Evolutionary conservation across 2,888 invertebrate genomes (phyloP).

Genomic region (Cataglyphis rosenhaueri): DNA sequence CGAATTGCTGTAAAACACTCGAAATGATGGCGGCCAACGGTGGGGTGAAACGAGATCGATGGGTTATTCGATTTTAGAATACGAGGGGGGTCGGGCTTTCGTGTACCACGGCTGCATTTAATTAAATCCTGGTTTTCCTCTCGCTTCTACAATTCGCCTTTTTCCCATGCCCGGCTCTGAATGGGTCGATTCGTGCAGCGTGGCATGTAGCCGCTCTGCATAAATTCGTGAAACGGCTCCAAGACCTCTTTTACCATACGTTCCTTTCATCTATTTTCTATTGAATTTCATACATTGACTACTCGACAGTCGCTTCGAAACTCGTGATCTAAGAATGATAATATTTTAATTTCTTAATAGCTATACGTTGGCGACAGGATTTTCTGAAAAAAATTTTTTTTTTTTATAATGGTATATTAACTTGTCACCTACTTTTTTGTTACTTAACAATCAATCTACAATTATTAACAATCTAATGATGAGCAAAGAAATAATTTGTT

Average conservation of each 20-base stretch:
- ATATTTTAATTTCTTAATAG: background rate
- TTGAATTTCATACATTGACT: conserved; percentile 10
- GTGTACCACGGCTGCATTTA: conserved; percentile 66
- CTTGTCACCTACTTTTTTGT: background rate
- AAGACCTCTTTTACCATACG: conserved; percentile 16
- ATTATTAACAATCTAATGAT: background rate
- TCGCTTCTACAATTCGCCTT: conserved; percentile 48
- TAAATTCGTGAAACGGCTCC: conserved; percentile 41
- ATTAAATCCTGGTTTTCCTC: conserved; percentile 72
- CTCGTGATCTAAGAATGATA: background rate
- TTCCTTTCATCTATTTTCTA: conserved; percentile 8
- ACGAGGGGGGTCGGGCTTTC: conserved; percentile 18
- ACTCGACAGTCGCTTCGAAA: background rate
- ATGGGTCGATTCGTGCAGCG: conserved; percentile 36
- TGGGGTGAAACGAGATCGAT: conserved; percentile 60
- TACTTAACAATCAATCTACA: background rate
- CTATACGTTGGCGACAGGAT: background rate
- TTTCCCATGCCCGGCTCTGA: conserved; percentile 18
- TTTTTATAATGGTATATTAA: background rate
- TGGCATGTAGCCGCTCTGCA: conserved; percentile 35
- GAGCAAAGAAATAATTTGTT: background rate
- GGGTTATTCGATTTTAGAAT: conserved; percentile 68
- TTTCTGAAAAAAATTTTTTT: background rate
- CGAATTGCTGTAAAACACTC: conserved; percentile 62
- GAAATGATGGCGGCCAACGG: conserved; percentile 40